These are phyloP conservation scores for Tineola bisselliella DNA, from an alignment of 2,888 invertebrate species.

Conservation along the genomic window DNA sequence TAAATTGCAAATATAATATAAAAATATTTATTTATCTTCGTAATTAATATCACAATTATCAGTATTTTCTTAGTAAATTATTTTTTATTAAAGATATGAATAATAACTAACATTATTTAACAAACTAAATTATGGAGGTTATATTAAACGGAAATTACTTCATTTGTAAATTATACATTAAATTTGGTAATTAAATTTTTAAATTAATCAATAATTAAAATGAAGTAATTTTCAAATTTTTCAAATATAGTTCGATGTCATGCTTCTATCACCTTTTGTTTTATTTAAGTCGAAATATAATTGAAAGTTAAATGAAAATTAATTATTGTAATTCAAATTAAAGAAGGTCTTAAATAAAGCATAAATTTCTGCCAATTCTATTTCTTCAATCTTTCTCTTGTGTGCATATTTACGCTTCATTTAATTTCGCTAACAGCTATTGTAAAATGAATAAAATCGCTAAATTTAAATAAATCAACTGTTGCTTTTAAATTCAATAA, in stretches of 20 bases:
- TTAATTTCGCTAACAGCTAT: constrained; percentile 36
- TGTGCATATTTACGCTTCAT: constrained; percentile 33
- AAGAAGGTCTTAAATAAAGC: constrained; percentile 56
- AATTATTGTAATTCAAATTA: neutral
- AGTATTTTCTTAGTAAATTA: neutral
- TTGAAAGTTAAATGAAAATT: neutral
- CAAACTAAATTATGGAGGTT: constrained; percentile 38
- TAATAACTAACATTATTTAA: neutral
- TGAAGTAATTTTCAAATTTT: constrained; percentile 36
- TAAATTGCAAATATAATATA: too few species aligned
- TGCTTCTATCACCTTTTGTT: constrained; percentile 53
- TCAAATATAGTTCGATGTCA: constrained; percentile 28
- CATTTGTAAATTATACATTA: constrained; percentile 24
- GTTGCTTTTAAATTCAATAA: neutral
- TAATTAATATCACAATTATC: too few species aligned
- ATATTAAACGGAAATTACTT: constrained; percentile 35
- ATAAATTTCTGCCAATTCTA: constrained; percentile 35
- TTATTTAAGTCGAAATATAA: constrained; percentile 39
- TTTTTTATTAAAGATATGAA: neutral
- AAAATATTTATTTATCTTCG: too few species aligned
- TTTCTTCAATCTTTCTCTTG: constrained; percentile 19
- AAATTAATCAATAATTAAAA: constrained; percentile 21
- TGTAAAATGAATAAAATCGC: neutral
- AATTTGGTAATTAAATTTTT: constrained; percentile 13
- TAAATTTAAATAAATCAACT: neutral